Conservation (phyloP, 2,797 vertebrate species). For the Cercopithecus hamlyni region DNA sequence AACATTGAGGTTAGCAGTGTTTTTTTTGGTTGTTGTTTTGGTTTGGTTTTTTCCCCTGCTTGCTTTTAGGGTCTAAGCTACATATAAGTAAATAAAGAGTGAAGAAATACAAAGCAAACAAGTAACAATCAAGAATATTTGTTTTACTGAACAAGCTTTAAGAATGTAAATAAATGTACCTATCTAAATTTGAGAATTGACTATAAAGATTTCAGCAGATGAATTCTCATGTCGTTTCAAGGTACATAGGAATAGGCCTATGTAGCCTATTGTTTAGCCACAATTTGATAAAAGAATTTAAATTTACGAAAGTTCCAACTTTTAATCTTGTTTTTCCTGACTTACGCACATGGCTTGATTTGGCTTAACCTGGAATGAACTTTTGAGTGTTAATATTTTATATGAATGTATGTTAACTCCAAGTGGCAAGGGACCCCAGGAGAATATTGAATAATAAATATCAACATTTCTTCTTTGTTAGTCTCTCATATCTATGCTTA, state of each 20-base stretch:
- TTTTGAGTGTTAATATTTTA: constrained; percentile 55
- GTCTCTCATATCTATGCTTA: neutral
- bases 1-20: neutral
- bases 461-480: constrained; percentile 50
- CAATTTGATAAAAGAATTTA: constrained; percentile 6
- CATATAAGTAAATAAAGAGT: neutral
- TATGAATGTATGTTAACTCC: neutral
- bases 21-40: neutral
- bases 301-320: neutral
- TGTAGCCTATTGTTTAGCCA: neutral
- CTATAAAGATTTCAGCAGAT: neutral
- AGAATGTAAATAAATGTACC: neutral
- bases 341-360: neutral
- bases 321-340: constrained; percentile 28
- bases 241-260: neutral
- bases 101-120: neutral
- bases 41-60: neutral
- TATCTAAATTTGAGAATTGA: neutral
- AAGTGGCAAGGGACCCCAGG: constrained; percentile 42
- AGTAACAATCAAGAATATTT: neutral
- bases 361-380: constrained; percentile 41
- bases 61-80: neutral
- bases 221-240: neutral
- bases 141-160: neutral
- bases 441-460: constrained; percentile 57